Evolutionary conservation across 2,888 invertebrate genomes (phyloP).

Genomic region (Gymnocheta viridis): DNA sequence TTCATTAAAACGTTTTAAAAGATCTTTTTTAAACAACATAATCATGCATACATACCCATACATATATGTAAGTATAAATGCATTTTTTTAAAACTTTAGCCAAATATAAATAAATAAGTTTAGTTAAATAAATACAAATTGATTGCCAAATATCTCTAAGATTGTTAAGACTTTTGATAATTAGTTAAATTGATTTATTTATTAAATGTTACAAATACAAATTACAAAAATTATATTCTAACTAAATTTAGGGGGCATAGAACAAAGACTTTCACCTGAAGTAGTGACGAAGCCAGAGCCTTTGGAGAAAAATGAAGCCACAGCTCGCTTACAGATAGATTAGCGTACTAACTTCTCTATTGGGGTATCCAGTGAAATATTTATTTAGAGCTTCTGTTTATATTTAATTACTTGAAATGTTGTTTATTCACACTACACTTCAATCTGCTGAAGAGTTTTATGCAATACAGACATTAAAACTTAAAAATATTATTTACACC

Average conservation of each 20-base stretch:
- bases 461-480: no score
- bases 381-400: no score
- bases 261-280: neutral
- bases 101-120: neutral
- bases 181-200: neutral
- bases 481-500: no score
- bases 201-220: neutral
- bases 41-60: neutral
- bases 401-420: no score
- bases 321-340: no score
- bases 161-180: constrained; percentile 9
- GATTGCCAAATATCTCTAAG: constrained; percentile 16
- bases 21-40: neutral
- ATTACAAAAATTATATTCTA: neutral
- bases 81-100: neutral
- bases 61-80: neutral
- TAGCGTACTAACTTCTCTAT: no score
- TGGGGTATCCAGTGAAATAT: no score
- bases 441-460: no score
- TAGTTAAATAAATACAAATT: neutral
- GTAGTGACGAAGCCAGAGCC: neutral
- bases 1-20: neutral
- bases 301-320: no score
- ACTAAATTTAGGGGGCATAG: neutral
- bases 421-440: no score